These are phyloP conservation scores for Vireo altiloquus DNA, from an alignment of 2,113 vertebrate genomes.

Conservation along the genomic window DNA sequence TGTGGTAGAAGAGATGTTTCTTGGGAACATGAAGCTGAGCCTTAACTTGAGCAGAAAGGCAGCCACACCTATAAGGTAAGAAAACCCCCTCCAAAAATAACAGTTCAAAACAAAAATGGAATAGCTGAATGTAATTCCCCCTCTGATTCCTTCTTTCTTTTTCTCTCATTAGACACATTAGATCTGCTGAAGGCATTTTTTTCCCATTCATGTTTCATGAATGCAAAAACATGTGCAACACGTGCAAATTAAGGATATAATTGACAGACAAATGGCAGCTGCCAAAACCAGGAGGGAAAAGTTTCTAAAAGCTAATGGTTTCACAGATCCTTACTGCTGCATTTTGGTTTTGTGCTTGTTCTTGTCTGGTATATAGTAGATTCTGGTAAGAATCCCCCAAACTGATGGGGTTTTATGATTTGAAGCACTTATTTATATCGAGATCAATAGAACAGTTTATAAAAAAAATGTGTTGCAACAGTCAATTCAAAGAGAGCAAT, in stretches of 20 bases:
- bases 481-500: neutral
- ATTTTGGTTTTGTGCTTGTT: neutral
- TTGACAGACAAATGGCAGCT: neutral
- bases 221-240: neutral
- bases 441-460: constrained; percentile 17
- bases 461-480: neutral
- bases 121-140: neutral
- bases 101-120: neutral
- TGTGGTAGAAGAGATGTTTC: neutral
- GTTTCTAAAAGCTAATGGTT: neutral
- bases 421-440: neutral
- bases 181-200: neutral
- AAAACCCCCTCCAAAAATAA: neutral
- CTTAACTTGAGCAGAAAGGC: neutral
- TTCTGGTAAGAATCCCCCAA: neutral
- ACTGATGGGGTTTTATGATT: neutral
- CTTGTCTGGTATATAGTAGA: neutral
- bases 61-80: neutral
- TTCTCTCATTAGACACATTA: neutral
- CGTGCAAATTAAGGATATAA: neutral
- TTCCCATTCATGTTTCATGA: neutral
- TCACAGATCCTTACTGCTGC: neutral
- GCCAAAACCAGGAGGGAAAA: neutral
- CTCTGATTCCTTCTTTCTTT: neutral
- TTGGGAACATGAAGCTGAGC: neutral